These are phyloP conservation scores for Pseudochaenichthys georgianus DNA, from an alignment of 2,797 vertebrate species.

Conservation along the genomic window DNA sequence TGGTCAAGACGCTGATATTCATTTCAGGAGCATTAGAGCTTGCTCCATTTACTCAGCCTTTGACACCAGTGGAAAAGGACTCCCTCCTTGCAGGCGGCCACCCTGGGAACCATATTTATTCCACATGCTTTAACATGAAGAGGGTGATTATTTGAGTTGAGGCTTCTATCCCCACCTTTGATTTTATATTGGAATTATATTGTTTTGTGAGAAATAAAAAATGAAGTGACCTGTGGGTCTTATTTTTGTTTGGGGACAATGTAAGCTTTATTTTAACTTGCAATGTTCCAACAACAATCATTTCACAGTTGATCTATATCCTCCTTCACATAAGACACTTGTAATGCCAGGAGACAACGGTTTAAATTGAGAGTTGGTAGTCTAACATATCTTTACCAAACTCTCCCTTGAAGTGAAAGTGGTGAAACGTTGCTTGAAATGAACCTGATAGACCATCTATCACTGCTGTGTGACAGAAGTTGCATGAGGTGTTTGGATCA, in stretches of 20 bases:
- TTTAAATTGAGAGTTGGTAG: not conserved
- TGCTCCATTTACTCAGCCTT: conserved; percentile 81
- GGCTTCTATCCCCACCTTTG: not conserved
- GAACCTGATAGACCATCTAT: conserved; percentile 27
- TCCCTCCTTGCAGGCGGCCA: conserved; percentile 42
- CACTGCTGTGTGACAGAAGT: conserved; percentile 26
- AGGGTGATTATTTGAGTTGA: conserved; percentile 6
- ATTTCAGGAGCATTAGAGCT: conserved; percentile 87
- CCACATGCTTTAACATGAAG: conserved; percentile 36
- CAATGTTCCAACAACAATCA: not conserved
- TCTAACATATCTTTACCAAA: not conserved
- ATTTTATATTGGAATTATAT: not conserved
- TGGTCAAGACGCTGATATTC: conserved; percentile 87
- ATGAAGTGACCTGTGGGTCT: no score
- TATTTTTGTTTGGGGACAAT: not conserved
- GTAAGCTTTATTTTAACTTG: not conserved
- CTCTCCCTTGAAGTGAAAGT: not conserved
- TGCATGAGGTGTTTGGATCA: conserved; percentile 44
- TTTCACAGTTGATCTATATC: not conserved
- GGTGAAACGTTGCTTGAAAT: conserved; percentile 23
- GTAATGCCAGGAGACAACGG: not conserved
- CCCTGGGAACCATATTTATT: conserved; percentile 68
- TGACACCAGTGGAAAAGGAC: conserved; percentile 58
- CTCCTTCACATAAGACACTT: not conserved
- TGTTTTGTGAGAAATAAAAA: not conserved